phyloP scores from a whole-genome alignment of 2,113 vertebrate genomes.

The Stomatorhinus ivindoensis region DNA sequence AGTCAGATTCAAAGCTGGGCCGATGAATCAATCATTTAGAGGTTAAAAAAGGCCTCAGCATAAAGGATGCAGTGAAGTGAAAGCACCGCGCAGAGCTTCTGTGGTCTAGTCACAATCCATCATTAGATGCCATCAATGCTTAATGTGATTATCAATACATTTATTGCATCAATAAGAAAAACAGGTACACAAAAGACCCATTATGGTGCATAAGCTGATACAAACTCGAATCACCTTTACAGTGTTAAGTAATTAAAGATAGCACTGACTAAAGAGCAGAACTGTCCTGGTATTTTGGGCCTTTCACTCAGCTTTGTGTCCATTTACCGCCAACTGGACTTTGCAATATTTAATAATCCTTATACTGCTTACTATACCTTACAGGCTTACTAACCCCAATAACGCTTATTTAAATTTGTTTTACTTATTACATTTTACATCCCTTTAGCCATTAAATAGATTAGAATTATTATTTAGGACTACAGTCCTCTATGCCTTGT shows the following conservation, averaged over 20 bases:
- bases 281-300: neutral
- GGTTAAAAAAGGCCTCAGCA: neutral
- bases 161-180: neutral
- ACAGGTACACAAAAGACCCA: neutral
- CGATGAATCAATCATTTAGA: neutral
- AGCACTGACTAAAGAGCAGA: neutral
- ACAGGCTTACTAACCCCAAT: neutral
- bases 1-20: neutral
- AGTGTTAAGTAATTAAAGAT: neutral
- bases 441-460: neutral
- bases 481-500: neutral
- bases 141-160: neutral
- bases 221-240: neutral
- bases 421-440: neutral
- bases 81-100: neutral
- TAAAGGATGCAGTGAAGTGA: neutral
- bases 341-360: neutral
- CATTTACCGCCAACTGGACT: neutral
- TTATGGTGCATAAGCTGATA: no score
- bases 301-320: neutral
- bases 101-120: neutral
- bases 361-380: neutral
- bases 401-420: neutral
- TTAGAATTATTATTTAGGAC: neutral
- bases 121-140: constrained; percentile 2